phyloP scores from a whole-genome alignment of 2,797 vertebrate genomes.

The Chelonia mydas region DNA sequence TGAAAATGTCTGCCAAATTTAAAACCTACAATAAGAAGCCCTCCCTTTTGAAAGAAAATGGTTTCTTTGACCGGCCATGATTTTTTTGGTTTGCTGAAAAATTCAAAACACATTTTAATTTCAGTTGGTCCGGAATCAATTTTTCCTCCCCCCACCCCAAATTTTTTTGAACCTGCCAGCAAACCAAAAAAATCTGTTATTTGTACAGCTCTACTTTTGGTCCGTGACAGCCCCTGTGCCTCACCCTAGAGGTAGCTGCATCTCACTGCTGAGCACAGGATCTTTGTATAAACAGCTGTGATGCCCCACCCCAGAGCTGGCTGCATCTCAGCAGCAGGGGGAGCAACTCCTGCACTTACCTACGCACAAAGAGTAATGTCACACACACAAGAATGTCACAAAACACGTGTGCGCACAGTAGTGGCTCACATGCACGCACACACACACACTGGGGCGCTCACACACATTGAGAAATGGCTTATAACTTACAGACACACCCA shows the following conservation, averaged over 20 bases:
- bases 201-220: not conserved
- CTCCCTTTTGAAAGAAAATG: not conserved
- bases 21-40: not conserved
- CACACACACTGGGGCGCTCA: not conserved
- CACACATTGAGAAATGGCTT: not conserved
- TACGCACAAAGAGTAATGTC: not conserved
- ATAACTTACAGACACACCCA: not conserved
- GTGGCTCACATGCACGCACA: not conserved
- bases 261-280: no score
- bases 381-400: not conserved
- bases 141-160: no score
- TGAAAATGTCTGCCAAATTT: not conserved
- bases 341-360: not conserved
- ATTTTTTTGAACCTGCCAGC: not conserved
- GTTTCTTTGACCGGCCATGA: not conserved
- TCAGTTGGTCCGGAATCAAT: not conserved
- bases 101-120: not conserved
- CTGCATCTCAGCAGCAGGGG: not conserved
- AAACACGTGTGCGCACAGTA: not conserved
- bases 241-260: not conserved
- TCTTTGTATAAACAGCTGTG: not conserved
- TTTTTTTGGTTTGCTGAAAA: not conserved
- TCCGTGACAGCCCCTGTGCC: not conserved
- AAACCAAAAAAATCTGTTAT: not conserved
- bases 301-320: not conserved